Conservation (phyloP, 2,797 vertebrate genomes). For the Cynopterus sphinx region DNA sequence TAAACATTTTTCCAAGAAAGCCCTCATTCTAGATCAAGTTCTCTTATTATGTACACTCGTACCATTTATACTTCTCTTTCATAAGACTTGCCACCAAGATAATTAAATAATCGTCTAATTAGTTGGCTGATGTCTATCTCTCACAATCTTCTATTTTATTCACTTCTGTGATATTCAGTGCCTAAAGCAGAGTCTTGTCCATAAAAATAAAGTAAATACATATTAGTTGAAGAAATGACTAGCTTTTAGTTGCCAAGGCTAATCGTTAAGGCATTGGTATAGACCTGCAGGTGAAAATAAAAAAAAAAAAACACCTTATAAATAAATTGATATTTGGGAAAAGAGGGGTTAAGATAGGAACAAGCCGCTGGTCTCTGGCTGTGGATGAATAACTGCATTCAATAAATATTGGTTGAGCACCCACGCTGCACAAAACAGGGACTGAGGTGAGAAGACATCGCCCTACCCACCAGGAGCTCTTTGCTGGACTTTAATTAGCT, state of each 20-base stretch:
- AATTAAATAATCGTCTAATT: slow-evolving; percentile 19
- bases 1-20: slow-evolving; percentile 16
- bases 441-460: neutral
- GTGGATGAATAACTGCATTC: neutral
- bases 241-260: neutral
- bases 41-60: neutral
- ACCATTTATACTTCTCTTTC: neutral
- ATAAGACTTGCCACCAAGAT: neutral
- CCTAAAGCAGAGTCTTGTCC: neutral
- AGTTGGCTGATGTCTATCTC: neutral
- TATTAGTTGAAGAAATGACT: neutral
- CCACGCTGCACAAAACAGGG: neutral
- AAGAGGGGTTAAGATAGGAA: neutral
- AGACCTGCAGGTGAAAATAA: neutral
- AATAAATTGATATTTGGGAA: neutral
- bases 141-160: neutral
- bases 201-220: neutral
- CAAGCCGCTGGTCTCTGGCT: neutral
- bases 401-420: neutral
- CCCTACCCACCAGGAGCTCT: neutral
- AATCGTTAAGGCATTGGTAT: neutral
- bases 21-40: neutral
- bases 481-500: neutral
- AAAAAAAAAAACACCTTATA: neutral
- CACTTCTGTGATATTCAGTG: neutral